Base-by-base conservation (phyloP, 2,888 invertebrate species). In the Salpingus planirostris region DNA sequence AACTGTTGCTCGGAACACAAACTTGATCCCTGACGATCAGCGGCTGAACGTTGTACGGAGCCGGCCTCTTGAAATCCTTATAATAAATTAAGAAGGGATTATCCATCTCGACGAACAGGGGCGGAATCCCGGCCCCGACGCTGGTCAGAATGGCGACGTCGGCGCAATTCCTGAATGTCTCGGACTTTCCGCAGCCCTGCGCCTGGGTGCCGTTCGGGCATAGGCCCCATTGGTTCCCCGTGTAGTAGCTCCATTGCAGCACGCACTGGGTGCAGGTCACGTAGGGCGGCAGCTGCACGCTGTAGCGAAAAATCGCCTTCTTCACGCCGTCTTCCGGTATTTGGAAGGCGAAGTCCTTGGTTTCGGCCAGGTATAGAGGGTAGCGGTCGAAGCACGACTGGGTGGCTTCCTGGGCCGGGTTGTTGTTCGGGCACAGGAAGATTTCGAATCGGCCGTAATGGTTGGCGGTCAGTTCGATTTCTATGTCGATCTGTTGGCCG, bases 151-250 rank as follows among this genome's bases (percentile, higher is more conserved):
- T 82, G 32, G 78, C 78, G 34, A 92, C 76, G 59, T 92, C 91
- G 0, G 91, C 90, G 57, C 92, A 92, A 60, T 91, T 91, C 38
- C 87, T 70, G 65, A 92, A 92, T 0, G 88, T 89, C 66, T 92
- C 91, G 5, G 90, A 85, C 42, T 77, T 74, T n/a, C 91, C 91
- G 55, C 90, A 91, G 1, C 91, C 90, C 1, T 87, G 80, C 0
- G 83, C 84, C 55, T 88, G 84, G 0, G 87, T 87, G 24, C 90
- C 90, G 58, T 90, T 88, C 1, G 74, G 64, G 54, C 90, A 90
- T 11, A 73, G 76, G 3, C 91, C 92, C 91, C 91, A 92, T 78
- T 88, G 89, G 57, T 92, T 92, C 74, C 86, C 85, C 34, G 91
- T 89, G 47, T 80, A 84, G 60, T 91, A 92, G 34, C 80, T 88